These are phyloP conservation scores for Noctua comes DNA, from an alignment of 2,888 invertebrate species.

Conservation along the genomic window DNA sequence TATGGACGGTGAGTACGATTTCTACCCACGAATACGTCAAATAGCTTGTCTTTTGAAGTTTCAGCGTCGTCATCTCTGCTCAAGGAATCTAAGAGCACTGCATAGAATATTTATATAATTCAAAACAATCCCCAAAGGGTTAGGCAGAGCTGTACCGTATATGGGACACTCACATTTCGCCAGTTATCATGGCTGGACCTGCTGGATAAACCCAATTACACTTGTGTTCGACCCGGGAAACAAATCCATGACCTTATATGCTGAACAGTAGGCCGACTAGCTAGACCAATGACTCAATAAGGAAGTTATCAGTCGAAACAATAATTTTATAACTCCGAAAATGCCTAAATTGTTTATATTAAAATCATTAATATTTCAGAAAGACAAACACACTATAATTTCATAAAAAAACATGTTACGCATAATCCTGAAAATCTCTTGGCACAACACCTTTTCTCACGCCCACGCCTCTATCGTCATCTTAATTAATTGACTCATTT, in stretches of 20 bases:
- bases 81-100: neutral
- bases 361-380: neutral
- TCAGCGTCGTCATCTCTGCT: neutral
- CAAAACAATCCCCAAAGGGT: neutral
- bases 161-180: neutral
- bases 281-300: neutral
- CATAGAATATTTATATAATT: no score
- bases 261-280: neutral
- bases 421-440: neutral
- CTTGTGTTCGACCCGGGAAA: neutral
- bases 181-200: neutral
- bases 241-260: neutral
- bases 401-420: no score
- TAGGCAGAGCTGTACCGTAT: neutral
- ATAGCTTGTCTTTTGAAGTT: neutral
- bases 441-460: neutral
- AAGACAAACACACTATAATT: neutral
- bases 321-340: neutral
- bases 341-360: neutral
- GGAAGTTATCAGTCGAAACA: neutral
- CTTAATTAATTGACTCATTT: slow-evolving; percentile 3
- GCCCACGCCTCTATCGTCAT: neutral
- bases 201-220: neutral
- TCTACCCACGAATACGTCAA: neutral
- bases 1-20: slow-evolving; percentile 94